Conservation (phyloP, 2,888 invertebrate species). For the Agonopterix subpropinquella region DNA sequence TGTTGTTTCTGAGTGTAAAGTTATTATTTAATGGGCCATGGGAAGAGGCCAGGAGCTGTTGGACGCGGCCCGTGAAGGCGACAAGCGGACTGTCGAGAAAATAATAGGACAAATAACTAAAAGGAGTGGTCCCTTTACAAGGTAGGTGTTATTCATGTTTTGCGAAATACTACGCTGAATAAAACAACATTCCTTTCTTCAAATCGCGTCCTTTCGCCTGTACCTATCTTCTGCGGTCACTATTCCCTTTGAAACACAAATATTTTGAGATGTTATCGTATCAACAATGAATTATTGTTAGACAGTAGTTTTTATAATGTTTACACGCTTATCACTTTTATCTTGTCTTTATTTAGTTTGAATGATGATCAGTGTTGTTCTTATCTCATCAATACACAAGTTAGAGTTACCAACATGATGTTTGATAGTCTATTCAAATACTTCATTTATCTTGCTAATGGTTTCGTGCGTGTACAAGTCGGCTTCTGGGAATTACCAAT, state of each 20-base stretch:
- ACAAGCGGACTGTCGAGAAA: slow-evolving; percentile 91
- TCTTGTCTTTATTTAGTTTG: slow-evolving; percentile 1
- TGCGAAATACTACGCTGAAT: slow-evolving; percentile 12
- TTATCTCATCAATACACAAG: background rate
- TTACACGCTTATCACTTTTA: slow-evolving; percentile 36
- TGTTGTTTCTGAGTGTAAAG: slow-evolving; percentile 70
- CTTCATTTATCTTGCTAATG: too few relatives aligned
- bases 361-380: slow-evolving; percentile 2
- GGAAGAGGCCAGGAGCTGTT: slow-evolving; percentile 98
- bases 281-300: slow-evolving; percentile 40
- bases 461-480: too few relatives aligned
- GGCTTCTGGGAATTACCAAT: slow-evolving; percentile 10
- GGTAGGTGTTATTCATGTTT: slow-evolving; percentile 78
- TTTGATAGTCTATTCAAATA: background rate
- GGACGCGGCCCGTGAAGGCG: slow-evolving; percentile 96
- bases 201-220: background rate
- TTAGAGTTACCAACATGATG: background rate
- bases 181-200: background rate
- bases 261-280: slow-evolving; percentile 22
- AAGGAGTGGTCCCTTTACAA: slow-evolving; percentile 95
- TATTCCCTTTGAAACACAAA: background rate
- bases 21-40: slow-evolving; percentile 78
- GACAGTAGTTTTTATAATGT: slow-evolving; percentile 33
- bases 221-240: too few relatives aligned
- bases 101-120: slow-evolving; percentile 91